Base-by-base conservation (phyloP, 2,797 vertebrate genomes). In the Florisuga fusca region DNA sequence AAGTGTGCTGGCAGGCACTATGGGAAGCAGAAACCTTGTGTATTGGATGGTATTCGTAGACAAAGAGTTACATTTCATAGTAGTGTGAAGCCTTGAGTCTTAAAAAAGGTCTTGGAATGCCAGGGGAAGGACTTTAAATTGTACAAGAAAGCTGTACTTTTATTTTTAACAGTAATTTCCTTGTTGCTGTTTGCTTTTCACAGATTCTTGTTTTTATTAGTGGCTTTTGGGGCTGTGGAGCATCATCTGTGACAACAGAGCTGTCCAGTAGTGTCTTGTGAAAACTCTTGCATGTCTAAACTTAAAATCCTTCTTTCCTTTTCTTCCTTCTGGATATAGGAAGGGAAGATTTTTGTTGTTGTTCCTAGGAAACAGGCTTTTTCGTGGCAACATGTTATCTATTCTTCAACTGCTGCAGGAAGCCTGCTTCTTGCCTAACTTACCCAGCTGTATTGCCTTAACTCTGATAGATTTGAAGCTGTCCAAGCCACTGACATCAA, bases 361-460 rank as follows among this genome's bases (percentile, higher is more conserved):
- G 21, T 63, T 6, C 15, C 69, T 69, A 63, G 48, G 51, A 82
- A 95, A 84, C 9, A 33, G 86, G 67, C 38, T 92, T 95, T 94
- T 94, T 86, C 80, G 83, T 75, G 93, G 66, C 38, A 93, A 63
- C 38, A 54, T 57, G 71, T 85, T 88, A 79, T 95, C 82, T 94
- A 22, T 95, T 96, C 96, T 95, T 96, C 89, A 97, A 19, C 16
- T 90, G 72, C 68, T 95, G 57, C 77, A 94, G 78, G 78, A 95
- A 97, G 29, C 26, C 7, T 80, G 3, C 34, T 73, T 67, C 46
- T 45, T 46, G 29, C 15, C 6, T 89, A 4, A 41, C 33, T 87
- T 80, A 36, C 29, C 31, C 74, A 25, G 13, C 20, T 77, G 27
- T 23, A 12, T 31, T 76, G 25, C 27, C 48, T 76, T 73, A 76